Evolutionary conservation across 37 sponge, comb jelly and placozoan species (phyloP), one percentile per base, ranked within the genome.

Genomic region (Hexactinellida sp.): DNA sequence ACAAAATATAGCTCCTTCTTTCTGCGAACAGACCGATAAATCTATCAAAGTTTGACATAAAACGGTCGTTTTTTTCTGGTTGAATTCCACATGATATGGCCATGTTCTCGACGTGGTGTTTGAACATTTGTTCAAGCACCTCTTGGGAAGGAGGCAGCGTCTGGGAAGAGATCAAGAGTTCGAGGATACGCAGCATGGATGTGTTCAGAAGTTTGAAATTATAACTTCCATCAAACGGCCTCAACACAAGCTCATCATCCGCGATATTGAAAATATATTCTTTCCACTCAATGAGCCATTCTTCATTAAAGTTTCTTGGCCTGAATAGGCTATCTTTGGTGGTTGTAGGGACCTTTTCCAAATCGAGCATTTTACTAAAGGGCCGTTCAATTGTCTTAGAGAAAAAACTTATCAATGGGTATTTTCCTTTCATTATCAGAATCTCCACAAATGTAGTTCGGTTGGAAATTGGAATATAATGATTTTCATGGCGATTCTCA

Each of bases 171-270:
- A 21, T 63, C 76, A 63, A n/a, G 3, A 63, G 32, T 63, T 63
- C 76, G 19, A 63, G 30, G 5, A 63, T 25, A 63, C 28, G 21
- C 76, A 25, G 76, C 76, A 63, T 63, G 21, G 76, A 63, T 7
- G 3, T 23, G 30, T 63, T 63, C 5, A 63, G 21, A 63, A 63
- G 76, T 63, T 63, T 10, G 30, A 21, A 1, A 63, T 63, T 23
- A n/a, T 63, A 63, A 63, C 76, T 63, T n/a, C 28, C 21, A 63
- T 63, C 76, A 63, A 63, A 63, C 30, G 76, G 76, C 13, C 76
- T 63, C 76, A 63, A n/a, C 3, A 63, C 5, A 10, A 63, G 76
- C 34, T 63, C 32, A 63, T 63, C 76, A 63, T 63, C 76, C 21
- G 30, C 30, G 76, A 63, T 63, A n/a, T 63, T 63, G 76, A 25